Percentiles rank a stretch among this genome's conserved stretches.
Conservation (phyloP, 2,797 vertebrate genomes). For the Loriculus beryllinus region DNA sequence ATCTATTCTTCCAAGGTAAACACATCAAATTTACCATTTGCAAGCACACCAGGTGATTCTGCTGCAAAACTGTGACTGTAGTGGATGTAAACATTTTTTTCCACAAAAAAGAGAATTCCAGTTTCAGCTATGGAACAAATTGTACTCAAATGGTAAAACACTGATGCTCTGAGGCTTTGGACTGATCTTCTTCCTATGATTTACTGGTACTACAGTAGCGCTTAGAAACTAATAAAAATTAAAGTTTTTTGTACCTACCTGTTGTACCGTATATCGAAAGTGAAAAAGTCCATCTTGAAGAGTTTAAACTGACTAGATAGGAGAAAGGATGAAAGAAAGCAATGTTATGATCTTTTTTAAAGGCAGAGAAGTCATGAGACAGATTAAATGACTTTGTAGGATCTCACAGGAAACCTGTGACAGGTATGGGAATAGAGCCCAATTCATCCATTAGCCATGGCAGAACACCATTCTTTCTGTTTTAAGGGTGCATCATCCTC, state of each 20-base stretch:
- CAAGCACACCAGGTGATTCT: not conserved
- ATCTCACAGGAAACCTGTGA: not conserved
- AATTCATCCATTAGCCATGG: not conserved
- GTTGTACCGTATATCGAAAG: not conserved
- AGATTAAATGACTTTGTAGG: not conserved
- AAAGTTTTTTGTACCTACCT: not conserved
- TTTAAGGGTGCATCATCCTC: not conserved
- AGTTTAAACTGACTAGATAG: not conserved
- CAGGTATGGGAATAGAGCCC: not conserved
- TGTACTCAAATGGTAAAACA: not conserved
- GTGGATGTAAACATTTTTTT: not conserved
- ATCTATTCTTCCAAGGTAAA: constrained; percentile 90
- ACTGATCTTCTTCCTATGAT: not conserved
- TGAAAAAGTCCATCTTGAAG: not conserved
- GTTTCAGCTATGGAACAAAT: not conserved
- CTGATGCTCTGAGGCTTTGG: not conserved
- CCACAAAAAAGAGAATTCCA: not conserved
- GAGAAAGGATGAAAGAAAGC: not conserved
- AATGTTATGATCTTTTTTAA: not conserved
- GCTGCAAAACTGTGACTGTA: not conserved
- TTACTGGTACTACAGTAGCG: not conserved
- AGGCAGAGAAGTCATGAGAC: not conserved
- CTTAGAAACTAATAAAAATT: not conserved
- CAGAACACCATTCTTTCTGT: not conserved
- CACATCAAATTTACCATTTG: not conserved